These are phyloP conservation scores for Stomatorhinus walkeri DNA, from an alignment of 2,797 vertebrate genomes.

Conservation along the genomic window DNA sequence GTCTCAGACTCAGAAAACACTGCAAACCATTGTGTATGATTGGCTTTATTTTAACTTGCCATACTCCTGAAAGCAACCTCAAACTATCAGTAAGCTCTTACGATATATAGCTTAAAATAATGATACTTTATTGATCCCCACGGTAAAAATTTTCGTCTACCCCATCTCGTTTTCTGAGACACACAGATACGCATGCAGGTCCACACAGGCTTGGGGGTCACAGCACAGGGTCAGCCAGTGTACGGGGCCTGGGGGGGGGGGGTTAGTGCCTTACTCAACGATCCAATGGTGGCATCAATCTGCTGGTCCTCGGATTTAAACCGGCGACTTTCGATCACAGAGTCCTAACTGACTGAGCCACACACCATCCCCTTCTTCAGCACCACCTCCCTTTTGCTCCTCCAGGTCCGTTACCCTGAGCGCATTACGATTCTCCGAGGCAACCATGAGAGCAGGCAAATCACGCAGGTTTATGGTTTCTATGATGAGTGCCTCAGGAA, in stretches of 20 bases:
- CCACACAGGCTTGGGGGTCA: background rate
- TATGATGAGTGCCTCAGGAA: constrained; percentile 84
- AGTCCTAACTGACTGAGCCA: background rate
- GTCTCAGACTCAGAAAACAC: background rate
- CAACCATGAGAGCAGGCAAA: constrained; percentile 82
- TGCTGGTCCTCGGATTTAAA: background rate
- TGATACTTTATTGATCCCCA: background rate
- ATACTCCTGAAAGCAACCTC: background rate
- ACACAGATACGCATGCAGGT: background rate
- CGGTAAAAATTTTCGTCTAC: background rate
- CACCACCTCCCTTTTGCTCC: background rate
- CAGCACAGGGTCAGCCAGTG: background rate
- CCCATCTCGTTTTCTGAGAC: background rate
- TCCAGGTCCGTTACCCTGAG: constrained; percentile 77
- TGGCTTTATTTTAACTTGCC: background rate
- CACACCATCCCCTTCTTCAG: background rate
- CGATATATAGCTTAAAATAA: background rate
- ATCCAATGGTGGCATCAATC: background rate
- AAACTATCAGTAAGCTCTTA: background rate
- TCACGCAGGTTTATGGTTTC: constrained; percentile 83
- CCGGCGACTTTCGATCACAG: background rate
- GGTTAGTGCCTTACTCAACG: background rate
- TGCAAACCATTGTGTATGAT: background rate
- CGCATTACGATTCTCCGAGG: constrained; percentile 80
- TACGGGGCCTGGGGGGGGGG: background rate